Base-by-base conservation (phyloP, 2,113 vertebrate species). In the Scytalopus superciliaris region DNA sequence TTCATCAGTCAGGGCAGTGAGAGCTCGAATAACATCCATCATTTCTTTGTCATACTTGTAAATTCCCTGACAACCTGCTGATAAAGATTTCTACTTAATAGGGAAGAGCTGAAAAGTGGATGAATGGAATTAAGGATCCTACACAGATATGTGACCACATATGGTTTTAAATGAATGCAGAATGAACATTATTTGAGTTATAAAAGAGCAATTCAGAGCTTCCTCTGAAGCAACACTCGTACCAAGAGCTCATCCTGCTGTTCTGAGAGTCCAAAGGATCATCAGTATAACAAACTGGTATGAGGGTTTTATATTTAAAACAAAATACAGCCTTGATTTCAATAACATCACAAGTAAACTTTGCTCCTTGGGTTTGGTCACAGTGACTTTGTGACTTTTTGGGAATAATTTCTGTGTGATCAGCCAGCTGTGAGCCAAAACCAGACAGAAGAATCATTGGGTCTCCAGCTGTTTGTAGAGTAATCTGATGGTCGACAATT, bases 141-240 rank as follows among this genome's bases (percentile, higher is more conserved):
- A 37, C 18, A 2, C 4, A 72, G 83, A 21, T 25, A 8, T 45
- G 64, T 64, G 76, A 52, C 45, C 76, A 69, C 84, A 27, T 55
- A 11, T 0, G 39, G 68, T 14, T 73, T 53, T 40, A 40, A 77
- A 66, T 27, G 68, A 72, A 23, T 2, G 14, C 19, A 19, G 69
- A 33, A 57, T 40, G 25, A 23, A 73, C 87, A 53, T 0, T 0
- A 55, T 80, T 22, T 60, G 67, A 40, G 70, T 25, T 0, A 19
- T 30, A 78, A 67, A 81, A 92, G 53, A 62, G 39, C 55, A 55
- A 55, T 45, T 66, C 64, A 30, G 89, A 60, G 52, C 74, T 62
- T 40, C 70, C 62, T 85, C 68, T 2, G 3, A 19, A 67, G 88
- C 8, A 4, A 2, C n/a, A 0, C 59, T 77, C 12, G 14, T 25